Evolutionary conservation across 2,797 vertebrate species (phyloP).

Genomic region (Tympanoctomys barrerae): DNA sequence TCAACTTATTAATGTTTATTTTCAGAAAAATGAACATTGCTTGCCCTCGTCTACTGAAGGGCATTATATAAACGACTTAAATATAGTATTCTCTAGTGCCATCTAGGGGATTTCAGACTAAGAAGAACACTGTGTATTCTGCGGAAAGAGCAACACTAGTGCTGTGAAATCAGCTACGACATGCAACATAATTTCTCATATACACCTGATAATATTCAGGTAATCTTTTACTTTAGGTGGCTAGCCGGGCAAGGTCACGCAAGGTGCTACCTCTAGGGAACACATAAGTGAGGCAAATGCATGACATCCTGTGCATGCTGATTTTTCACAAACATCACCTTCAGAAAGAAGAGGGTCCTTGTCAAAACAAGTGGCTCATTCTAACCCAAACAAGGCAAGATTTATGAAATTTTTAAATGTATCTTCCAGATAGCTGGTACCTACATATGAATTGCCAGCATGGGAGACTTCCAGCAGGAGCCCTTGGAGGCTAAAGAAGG

Average conservation of each 20-base stretch:
- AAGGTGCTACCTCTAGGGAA: slow-evolving; percentile 49
- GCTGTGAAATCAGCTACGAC: slow-evolving; percentile 74
- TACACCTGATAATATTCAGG: slow-evolving; percentile 19
- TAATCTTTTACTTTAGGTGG: slow-evolving; percentile 78
- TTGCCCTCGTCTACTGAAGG: slow-evolving; percentile 79
- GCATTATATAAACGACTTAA: slow-evolving; percentile 82
- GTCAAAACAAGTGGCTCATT: slow-evolving; percentile 75
- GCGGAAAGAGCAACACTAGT: slow-evolving; percentile 71
- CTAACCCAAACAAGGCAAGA: slow-evolving; percentile 72
- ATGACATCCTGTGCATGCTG: slow-evolving; percentile 59
- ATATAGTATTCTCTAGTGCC: slow-evolving; percentile 89
- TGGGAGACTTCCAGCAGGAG: slow-evolving; percentile 68
- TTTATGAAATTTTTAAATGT: slow-evolving; percentile 61
- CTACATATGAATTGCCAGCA: slow-evolving; percentile 13
- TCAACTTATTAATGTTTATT: slow-evolving; percentile 81
- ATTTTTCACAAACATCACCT: slow-evolving; percentile 82
- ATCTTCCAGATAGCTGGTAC: neutral
- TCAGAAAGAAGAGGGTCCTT: slow-evolving; percentile 61
- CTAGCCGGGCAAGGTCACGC: slow-evolving; percentile 75
- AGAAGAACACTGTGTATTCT: slow-evolving; percentile 54
- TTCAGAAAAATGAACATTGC: slow-evolving; percentile 80
- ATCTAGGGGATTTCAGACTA: slow-evolving; percentile 89
- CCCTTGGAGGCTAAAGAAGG: slow-evolving; percentile 58
- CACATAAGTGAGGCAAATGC: slow-evolving; percentile 62
- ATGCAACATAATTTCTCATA: slow-evolving; percentile 74